Base-by-base conservation (phyloP, 64 coral and sea anemone species). In the Cladopsammia gracilis region DNA sequence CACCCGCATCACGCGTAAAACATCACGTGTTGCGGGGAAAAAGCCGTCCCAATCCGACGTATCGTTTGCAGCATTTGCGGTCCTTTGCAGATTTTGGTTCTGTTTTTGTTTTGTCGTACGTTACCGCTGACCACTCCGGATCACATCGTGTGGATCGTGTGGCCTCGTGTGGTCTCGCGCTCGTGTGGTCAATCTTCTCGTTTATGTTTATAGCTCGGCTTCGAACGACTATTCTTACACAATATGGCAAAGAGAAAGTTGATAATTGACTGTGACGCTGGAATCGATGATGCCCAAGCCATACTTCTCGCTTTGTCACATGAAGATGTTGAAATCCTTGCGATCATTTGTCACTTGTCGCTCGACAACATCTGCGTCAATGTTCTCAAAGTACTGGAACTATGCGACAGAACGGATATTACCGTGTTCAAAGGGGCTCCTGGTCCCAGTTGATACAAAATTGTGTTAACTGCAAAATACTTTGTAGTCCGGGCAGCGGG, bases 341-440 rank as follows among this genome's bases (percentile, higher is more conserved):
- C 87, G 20, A 96, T n/a, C n/a, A n/a, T n/a, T n/a, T n/a, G n/a
- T 99, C 79, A 99, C 94, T 10, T 99, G 98, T 82, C 5, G 25
- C 1, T 99, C 0, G 91, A 99, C 7, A 67, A 91, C 3, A 94
- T 99, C 45, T 69, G 44, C 64, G 49, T 87, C 8, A 99, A 99
- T 45, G 98, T 99, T 1, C 68, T 99, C 10, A 99, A 99, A 57
- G 86, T 96, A 7, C 47, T 99, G 70, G 94, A 93, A 11, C 25
- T 93, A 1, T 96, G 90, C 90, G 44, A 94, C 5, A 87, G 94
- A 72, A 93, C 91, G 44, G 98, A 96, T 53, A 87, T 99, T 23
- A 85, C 94, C 50, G 98, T 99, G 2, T 96, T 73, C 26, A 96
- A 79, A 73, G 98, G 98, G 7, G 94, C 98, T n/a, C 20, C 56